Base-by-base conservation (phyloP, 37 sponge, comb jelly and placozoan genomes). In the Cliona cf. orientalis region DNA sequence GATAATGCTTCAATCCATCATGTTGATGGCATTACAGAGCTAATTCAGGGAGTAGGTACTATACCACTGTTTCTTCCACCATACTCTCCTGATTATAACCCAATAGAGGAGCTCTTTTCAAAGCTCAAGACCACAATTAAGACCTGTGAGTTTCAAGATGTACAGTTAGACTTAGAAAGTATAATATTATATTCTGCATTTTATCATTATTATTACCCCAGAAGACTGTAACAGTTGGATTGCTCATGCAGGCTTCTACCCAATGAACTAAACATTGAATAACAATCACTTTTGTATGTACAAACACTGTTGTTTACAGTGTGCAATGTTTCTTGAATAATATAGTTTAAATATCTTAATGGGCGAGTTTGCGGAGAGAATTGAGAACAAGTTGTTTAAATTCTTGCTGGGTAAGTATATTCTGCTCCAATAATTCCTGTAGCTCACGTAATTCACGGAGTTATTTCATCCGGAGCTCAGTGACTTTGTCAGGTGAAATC, bases 1-100 rank as follows among this genome's bases (percentile, higher is more conserved):
- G 63, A 61, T 61, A 61, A 61, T n/a, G 22, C 26, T n/a, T 61
- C 63, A 21, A 61, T 61, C 26, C 63, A 61, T 28, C 63, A 61
- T 61, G 63, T 61, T 12, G 26, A 12, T 61, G 63, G 28, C 6
- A n/a, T 61, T 61, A n/a, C 22, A 6, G 26, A 61, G 6, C 26
- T 61, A 25, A 61, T 61, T n/a, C 22, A n/a, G 22, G 26, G 5
- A 25, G 26, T 28, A 25, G 63, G 63, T 25, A 6, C 63, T 12
- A 6, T 61, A 5, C 12, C 5, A 6, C 26, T 25, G 6, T 61
- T 25, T n/a, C 63, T 61, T 12, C 63, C 63, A 25, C 63, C 63
- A n/a, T 61, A 61, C 26, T 61, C 63, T 25, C 63, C 63, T 5
- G 63, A 61, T 22, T 61, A 25, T 22, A 61, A 61, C 28, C 26